phyloP scores from a whole-genome alignment of 2,113 vertebrate species.

The Pangasianodon gigas region DNA sequence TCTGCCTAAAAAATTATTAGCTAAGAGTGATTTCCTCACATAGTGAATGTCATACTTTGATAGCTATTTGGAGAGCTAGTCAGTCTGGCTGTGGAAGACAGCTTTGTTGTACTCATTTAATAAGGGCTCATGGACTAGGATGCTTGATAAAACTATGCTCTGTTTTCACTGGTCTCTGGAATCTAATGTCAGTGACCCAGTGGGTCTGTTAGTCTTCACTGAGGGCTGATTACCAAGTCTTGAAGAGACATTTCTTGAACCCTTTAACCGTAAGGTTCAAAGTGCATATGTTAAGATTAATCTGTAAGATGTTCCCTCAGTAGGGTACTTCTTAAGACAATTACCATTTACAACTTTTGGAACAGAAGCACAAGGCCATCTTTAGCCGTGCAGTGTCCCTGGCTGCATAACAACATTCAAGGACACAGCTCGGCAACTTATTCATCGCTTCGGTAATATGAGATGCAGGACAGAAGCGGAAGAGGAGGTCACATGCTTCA shows the following conservation, averaged over 20 bases:
- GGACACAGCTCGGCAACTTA: conserved; percentile 62
- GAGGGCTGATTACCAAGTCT: not conserved
- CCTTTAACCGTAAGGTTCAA: not conserved
- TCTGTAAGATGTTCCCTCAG: not conserved
- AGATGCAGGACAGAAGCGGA: conserved; percentile 64
- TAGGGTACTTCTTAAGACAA: not conserved
- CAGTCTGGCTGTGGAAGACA: not conserved
- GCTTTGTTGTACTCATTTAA: not conserved
- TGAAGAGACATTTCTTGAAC: not conserved
- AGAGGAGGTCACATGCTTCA: conserved; percentile 61
- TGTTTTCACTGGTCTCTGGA: not conserved
- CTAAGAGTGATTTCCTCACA: not conserved
- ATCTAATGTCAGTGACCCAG: not conserved
- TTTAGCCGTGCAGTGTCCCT: not conserved
- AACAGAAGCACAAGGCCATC: not conserved
- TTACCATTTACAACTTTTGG: not conserved
- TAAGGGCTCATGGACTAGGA: not conserved
- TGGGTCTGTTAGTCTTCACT: conserved; percentile 19
- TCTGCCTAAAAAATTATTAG: not conserved
- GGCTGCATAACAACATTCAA: conserved; percentile 59
- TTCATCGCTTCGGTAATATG: conserved; percentile 64
- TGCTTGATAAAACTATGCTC: not conserved
- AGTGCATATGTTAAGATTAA: not conserved
- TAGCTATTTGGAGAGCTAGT: not conserved
- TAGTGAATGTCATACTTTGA: not conserved